phyloP scores from a whole-genome alignment of 2,113 vertebrate genomes.

The Stigmatopora nigra region DNA sequence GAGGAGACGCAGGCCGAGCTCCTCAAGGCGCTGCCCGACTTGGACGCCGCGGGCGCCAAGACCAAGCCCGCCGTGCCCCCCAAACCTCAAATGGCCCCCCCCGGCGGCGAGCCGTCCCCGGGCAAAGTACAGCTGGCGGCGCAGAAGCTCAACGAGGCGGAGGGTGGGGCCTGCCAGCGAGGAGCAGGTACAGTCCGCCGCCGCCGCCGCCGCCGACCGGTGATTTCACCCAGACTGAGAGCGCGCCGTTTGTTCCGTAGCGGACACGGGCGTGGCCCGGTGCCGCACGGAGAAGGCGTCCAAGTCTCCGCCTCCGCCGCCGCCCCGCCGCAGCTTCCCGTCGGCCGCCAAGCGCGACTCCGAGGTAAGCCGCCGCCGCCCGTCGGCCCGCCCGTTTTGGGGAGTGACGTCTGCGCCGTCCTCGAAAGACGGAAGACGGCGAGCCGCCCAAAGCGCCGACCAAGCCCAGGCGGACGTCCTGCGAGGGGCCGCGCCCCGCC shows the following conservation, averaged over 20 bases:
- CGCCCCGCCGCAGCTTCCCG: constrained; percentile 89
- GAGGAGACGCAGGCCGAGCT: constrained; percentile 95
- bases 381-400: no score
- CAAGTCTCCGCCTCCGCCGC: constrained; percentile 88
- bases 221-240: constrained; percentile 7
- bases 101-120: constrained; percentile 73
- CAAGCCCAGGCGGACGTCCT: constrained; percentile 83
- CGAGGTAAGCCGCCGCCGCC: constrained; percentile 39
- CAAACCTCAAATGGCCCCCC: constrained; percentile 58
- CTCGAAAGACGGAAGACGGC: constrained; percentile 63
- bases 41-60: constrained; percentile 90
- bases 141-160: constrained; percentile 79
- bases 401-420: not conserved
- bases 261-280: constrained; percentile 81
- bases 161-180: constrained; percentile 73
- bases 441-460: constrained; percentile 76
- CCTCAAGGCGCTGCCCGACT: constrained; percentile 95
- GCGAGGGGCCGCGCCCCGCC: constrained; percentile 80
- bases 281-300: constrained; percentile 92
- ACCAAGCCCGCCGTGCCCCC: constrained; percentile 67
- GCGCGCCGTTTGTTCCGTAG: constrained; percentile 45
- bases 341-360: constrained; percentile 83
- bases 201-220: constrained; percentile 68
- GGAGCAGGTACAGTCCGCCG: constrained; percentile 80
- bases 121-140: constrained; percentile 74